A percentile compares a stretch with the other conserved stretches of the same genome.
These are phyloP conservation scores for Apotomis turbidana DNA, from an alignment of 2,888 invertebrate genomes.

Conservation along the genomic window DNA sequence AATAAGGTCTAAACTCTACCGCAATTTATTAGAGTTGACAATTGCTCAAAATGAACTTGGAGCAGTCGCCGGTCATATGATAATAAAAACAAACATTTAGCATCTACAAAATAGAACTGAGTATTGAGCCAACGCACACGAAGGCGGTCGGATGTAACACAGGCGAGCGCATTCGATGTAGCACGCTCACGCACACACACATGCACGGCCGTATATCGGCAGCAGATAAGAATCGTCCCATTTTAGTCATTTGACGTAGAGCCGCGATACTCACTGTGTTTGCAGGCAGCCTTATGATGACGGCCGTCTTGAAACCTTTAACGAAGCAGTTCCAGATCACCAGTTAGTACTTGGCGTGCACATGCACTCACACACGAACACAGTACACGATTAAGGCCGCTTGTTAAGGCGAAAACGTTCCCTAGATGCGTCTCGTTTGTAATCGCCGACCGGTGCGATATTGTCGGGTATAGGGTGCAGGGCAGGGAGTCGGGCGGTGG, in stretches of 20 bases:
- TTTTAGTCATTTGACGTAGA: constrained; percentile 76
- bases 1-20: neutral
- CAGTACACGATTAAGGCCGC: constrained; percentile 45
- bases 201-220: constrained; percentile 53
- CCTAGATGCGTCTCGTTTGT: constrained; percentile 55
- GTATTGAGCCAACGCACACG: constrained; percentile 78
- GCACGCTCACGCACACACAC: constrained; percentile 60
- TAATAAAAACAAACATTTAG: constrained; percentile 83
- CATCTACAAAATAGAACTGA: constrained; percentile 80
- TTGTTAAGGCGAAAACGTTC: constrained; percentile 54
- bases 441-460: constrained; percentile 61
- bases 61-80: constrained; percentile 76
- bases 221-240: constrained; percentile 82
- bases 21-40: constrained; percentile 13
- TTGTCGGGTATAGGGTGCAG: constrained; percentile 45
- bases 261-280: constrained; percentile 77
- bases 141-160: constrained; percentile 77
- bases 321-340: constrained; percentile 65
- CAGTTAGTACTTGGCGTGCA: constrained; percentile 68
- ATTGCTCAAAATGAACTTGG: constrained; percentile 54
- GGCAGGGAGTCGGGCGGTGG: constrained; percentile 48
- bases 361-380: constrained; percentile 64
- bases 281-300: constrained; percentile 83
- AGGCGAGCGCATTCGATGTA: constrained; percentile 58
- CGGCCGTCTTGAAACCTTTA: constrained; percentile 80